A percentile compares a stretch with the other conserved stretches of the same genome.
Evolutionary conservation across 2,113 vertebrate genomes (phyloP).

Genomic region (Gymnocephalus cernua): DNA sequence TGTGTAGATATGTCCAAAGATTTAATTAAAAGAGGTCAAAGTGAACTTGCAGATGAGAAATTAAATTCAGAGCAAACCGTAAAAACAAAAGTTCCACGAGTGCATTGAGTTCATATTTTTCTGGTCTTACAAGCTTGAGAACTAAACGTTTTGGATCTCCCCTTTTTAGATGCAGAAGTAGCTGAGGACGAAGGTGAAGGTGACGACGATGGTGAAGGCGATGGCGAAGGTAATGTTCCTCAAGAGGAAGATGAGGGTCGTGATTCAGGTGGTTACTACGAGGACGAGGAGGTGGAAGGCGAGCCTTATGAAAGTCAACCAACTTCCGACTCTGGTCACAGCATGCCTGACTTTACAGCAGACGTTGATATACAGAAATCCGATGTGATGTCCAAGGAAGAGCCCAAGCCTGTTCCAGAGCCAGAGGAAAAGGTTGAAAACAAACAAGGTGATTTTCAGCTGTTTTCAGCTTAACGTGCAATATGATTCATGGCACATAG

Average conservation of each 20-base stretch:
- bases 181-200: conserved; percentile 39
- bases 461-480: background rate
- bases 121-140: background rate
- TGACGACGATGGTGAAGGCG: background rate
- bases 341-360: conserved; percentile 68
- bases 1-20: background rate
- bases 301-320: conserved; percentile 57
- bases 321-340: conserved; percentile 41
- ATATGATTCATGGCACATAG: background rate
- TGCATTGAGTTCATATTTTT: background rate
- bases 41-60: background rate
- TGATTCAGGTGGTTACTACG: conserved; percentile 77
- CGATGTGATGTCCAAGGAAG: conserved; percentile 27
- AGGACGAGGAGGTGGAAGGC: conserved; percentile 68
- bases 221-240: conserved; percentile 10
- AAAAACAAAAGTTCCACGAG: background rate
- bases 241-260: conserved; percentile 72
- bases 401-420: conserved; percentile 1
- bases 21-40: background rate
- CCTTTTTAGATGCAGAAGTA: conserved; percentile 21
- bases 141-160: background rate
- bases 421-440: background rate
- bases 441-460: conserved; percentile 65
- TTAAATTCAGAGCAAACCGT: no score
- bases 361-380: conserved; percentile 70